Evolutionary conservation across 2,797 vertebrate species (phyloP).

Genomic region (Leontocebus nigricollis): DNA sequence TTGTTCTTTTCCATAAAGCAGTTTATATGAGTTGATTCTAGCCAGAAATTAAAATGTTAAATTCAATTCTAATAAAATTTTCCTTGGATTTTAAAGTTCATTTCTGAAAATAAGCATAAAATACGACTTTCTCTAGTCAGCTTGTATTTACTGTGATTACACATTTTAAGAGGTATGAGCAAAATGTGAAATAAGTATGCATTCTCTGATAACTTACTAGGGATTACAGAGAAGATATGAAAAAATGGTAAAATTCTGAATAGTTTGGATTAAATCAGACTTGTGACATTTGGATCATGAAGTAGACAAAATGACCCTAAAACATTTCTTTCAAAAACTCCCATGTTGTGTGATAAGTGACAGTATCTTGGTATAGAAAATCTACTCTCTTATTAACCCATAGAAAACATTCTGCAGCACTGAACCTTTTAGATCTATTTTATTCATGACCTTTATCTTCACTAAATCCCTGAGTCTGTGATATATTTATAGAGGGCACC

Average conservation of each 20-base stretch:
- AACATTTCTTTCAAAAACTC: background rate
- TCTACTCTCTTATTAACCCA: background rate
- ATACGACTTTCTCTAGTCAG: background rate
- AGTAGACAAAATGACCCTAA: constrained; percentile 33
- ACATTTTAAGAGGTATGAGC: background rate
- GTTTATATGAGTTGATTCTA: background rate
- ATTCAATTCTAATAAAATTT: constrained; percentile 29
- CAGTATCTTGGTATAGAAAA: background rate
- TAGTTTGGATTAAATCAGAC: background rate
- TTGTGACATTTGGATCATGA: background rate
- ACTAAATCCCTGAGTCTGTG: background rate
- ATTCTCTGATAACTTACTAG: background rate
- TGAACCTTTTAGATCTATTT: background rate
- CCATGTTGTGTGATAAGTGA: constrained; percentile 8
- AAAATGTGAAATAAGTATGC: background rate
- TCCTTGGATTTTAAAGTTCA: constrained; percentile 5
- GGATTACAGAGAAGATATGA: background rate
- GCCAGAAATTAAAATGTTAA: constrained; percentile 39
- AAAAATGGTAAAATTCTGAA: background rate
- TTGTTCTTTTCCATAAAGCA: background rate
- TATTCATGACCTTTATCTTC: background rate
- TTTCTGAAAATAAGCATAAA: constrained; percentile 21
- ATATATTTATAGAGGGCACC: background rate
- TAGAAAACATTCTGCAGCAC: background rate
- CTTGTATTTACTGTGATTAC: background rate